phyloP scores from a whole-genome alignment of 2,113 vertebrate genomes.

The Kobus ellipsiprymnus region DNA sequence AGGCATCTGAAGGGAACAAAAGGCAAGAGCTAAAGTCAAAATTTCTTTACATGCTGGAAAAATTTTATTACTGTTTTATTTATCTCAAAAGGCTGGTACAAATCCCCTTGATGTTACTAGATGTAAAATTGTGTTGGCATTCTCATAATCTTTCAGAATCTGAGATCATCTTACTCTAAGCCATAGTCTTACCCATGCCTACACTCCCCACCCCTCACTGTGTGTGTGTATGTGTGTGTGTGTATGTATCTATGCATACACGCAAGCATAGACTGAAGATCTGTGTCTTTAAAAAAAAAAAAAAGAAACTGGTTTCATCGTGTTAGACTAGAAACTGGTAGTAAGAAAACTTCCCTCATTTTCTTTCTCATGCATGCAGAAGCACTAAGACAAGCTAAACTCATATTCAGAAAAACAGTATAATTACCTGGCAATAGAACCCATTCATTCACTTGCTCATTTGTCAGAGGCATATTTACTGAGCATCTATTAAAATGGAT shows the following conservation, averaged over 20 bases:
- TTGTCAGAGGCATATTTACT: neutral
- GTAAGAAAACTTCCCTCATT: neutral
- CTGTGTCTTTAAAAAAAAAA: neutral
- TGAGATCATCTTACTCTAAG: neutral
- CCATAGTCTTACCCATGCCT: neutral
- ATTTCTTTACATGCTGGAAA: neutral
- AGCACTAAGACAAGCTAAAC: neutral
- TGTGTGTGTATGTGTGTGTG: neutral
- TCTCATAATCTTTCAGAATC: neutral
- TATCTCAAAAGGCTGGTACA: neutral
- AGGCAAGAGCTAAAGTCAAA: slow-evolving; percentile 13
- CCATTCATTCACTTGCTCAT: neutral
- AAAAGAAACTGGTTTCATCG: neutral
- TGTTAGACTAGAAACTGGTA: neutral
- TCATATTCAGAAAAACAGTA: neutral
- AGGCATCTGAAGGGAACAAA: slow-evolving; percentile 32
- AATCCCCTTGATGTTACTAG: neutral
- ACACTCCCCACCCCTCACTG: neutral
- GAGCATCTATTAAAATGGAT: neutral
- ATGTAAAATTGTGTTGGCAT: neutral
- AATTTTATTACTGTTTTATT: slow-evolving; percentile 33
- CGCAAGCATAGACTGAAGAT: neutral
- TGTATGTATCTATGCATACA: neutral
- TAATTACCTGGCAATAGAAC: neutral
- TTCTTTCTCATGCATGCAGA: neutral